Percentiles rank a stretch among this genome's conserved stretches.
Conservation (phyloP, 2,113 vertebrate genomes). For the Phalacrocorax pelagicus region DNA sequence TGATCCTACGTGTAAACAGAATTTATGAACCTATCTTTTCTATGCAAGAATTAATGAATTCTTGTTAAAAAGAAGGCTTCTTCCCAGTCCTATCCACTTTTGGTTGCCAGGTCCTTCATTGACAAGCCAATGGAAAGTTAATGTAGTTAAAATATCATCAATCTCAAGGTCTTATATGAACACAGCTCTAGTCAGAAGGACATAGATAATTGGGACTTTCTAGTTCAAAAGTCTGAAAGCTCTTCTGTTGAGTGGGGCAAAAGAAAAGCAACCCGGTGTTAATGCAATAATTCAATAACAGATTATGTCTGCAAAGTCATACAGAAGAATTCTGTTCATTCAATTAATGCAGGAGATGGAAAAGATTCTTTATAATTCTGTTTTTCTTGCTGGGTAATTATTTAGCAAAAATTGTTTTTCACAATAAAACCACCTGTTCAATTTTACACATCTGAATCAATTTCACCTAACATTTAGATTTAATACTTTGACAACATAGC, state of each 20-base stretch:
- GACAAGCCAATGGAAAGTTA: not conserved
- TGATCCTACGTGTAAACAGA: not conserved
- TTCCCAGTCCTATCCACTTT: not conserved
- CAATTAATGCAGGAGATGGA: not conserved
- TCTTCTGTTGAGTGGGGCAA: not conserved
- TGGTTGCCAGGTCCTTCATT: not conserved
- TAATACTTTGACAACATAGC: not conserved
- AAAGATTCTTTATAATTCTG: not conserved
- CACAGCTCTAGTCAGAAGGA: not conserved
- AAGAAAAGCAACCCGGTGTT: not conserved
- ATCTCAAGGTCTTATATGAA: not conserved
- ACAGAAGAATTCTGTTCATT: slow-evolving; percentile 1
- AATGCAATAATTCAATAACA: not conserved
- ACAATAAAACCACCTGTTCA: not conserved
- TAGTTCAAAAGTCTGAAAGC: not conserved
- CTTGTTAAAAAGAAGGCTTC: not conserved
- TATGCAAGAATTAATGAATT: slow-evolving; percentile 23
- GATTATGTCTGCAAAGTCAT: not conserved
- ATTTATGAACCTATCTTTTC: slow-evolving; percentile 8
- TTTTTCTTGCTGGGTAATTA: slow-evolving; percentile 9
- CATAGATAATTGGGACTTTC: not conserved
- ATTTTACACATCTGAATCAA: not conserved
- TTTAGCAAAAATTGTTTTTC: not conserved
- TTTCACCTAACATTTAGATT: not conserved
- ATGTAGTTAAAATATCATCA: not conserved